These are phyloP conservation scores for Lepetodrilus schrolli DNA, from an alignment of 2,888 invertebrate species.

Conservation along the genomic window DNA sequence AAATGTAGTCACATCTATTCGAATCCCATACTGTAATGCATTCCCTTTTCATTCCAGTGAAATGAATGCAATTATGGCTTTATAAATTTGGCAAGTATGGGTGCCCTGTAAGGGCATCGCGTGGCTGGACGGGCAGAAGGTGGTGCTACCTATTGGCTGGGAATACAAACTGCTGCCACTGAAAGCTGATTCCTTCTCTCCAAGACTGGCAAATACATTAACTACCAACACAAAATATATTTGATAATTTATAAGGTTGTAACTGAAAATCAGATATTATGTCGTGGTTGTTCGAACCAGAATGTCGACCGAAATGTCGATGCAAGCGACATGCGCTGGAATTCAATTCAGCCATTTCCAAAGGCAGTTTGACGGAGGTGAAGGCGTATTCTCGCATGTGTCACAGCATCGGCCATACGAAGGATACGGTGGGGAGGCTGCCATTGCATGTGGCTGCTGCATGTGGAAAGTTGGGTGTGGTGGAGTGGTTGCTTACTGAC, in stretches of 20 bases:
- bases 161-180: no score
- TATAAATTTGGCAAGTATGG: slow-evolving; percentile 34
- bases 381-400: slow-evolving; percentile 69
- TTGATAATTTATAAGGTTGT: no score
- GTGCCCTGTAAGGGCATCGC: slow-evolving; percentile 45
- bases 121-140: slow-evolving; percentile 31
- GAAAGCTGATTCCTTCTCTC: no score
- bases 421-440: slow-evolving; percentile 80
- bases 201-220: no score
- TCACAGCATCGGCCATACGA: slow-evolving; percentile 59
- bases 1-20: no score
- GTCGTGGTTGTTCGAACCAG: slow-evolving; percentile 52
- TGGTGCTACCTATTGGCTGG: no score
- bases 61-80: slow-evolving; percentile 48
- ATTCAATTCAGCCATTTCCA: slow-evolving; percentile 70
- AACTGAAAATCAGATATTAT: no score
- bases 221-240: no score
- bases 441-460: slow-evolving; percentile 87
- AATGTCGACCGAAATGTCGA: slow-evolving; percentile 71
- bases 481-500: slow-evolving; percentile 84
- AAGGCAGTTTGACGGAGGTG: slow-evolving; percentile 64
- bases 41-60: slow-evolving; percentile 37
- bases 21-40: no score
- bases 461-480: slow-evolving; percentile 81
- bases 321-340: slow-evolving; percentile 74